Evolutionary conservation across 92 coral and sea anemone species (phyloP), one percentile per base, ranked within the genome.

Genomic region (Siderastrea radians): DNA sequence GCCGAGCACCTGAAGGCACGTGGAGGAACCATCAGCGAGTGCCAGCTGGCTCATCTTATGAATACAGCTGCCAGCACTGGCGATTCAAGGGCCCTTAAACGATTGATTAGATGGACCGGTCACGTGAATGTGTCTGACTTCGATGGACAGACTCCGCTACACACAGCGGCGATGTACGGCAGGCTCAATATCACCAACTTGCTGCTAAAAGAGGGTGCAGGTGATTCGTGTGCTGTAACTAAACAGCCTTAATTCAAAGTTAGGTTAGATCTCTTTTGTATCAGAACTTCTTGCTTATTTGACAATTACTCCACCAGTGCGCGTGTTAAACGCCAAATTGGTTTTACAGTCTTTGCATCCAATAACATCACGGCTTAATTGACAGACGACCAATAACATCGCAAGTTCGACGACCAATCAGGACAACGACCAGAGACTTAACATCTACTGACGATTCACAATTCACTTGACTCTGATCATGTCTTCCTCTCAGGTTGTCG

Each of bases 141-240:
- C 72, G 96, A 97, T 86, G 98, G 99, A 5, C 94, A 90, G 89
- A 94, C 99, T 10, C 93, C 95, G 19, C 91, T 91, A 5, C 99
- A 97, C 79, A 90, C 89, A 6, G 98, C 98, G 26, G 96, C 93
- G 10, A 75, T 77, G 72, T 72, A 88, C 61, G 96, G 96, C 73
- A 94, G 96, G 61, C 80, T 88, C 76, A 91, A 94, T 65, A 89
- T 92, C 68, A 92, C 91, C 67, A 84, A 77, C 46, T 78, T 94
- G 91, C 75, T 97, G 72, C 80, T 94, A 47, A 96, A 89, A 72
- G 95, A 96, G 75, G 98, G 99, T 10, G 94, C 98, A 78, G 96
- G 99, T 97, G 75, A 78, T 77, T 49, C 13, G 3, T 71, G 70
- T 2, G 61, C 19, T 13, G 38, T 2, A 19, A 55, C 57, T 5